Evolutionary conservation across 2,113 vertebrate species (phyloP).

Genomic region (Aegithalos caudatus): DNA sequence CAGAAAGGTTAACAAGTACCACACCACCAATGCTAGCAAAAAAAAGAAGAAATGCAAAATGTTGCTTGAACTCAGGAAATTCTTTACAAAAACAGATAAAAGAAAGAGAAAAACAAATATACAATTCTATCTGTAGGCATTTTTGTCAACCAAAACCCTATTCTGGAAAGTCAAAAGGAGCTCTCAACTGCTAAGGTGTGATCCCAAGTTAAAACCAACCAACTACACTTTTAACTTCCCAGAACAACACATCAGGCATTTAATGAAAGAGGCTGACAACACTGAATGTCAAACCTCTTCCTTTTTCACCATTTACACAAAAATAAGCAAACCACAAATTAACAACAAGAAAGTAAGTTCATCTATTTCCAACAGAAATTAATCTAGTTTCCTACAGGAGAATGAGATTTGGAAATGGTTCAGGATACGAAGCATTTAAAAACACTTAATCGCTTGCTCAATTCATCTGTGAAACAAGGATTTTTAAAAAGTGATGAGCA

Average conservation of each 20-base stretch:
- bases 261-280: background rate
- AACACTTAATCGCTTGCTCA: background rate
- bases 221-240: background rate
- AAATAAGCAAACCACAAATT: background rate
- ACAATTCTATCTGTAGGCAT: background rate
- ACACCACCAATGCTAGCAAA: constrained; percentile 87
- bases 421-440: background rate
- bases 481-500: background rate
- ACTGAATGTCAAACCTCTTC: background rate
- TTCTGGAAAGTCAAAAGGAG: background rate
- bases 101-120: background rate
- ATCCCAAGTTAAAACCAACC: background rate
- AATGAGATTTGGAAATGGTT: background rate
- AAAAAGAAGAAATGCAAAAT: constrained; percentile 33
- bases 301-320: background rate
- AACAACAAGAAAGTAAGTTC: background rate
- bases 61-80: background rate
- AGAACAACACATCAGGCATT: background rate
- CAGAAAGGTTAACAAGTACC: constrained; percentile 90
- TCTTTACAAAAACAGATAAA: background rate
- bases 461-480: background rate
- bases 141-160: background rate
- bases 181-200: background rate
- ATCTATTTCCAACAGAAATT: background rate
- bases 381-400: background rate